phyloP scores from a whole-genome alignment of 2,113 vertebrate species.

The Thamnaconus septentrionalis region DNA sequence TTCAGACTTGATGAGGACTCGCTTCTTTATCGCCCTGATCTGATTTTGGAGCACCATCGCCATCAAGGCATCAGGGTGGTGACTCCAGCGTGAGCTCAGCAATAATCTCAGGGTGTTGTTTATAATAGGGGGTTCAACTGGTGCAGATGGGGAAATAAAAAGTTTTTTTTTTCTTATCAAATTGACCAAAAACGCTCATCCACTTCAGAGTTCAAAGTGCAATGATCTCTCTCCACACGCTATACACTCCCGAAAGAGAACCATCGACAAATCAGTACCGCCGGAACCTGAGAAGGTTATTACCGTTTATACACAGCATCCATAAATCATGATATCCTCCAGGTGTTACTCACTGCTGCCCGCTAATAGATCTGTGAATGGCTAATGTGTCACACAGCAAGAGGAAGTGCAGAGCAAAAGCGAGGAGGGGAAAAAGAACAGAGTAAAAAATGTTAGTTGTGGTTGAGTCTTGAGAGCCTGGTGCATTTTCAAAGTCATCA shows the following conservation, averaged over 20 bases:
- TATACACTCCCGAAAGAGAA: too few species aligned
- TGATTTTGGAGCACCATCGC: slow-evolving; percentile 87
- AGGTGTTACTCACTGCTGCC: background rate
- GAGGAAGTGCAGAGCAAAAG: background rate
- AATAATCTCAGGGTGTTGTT: too few species aligned
- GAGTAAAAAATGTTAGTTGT: background rate
- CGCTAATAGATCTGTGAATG: slow-evolving; percentile 4
- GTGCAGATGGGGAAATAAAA: too few species aligned
- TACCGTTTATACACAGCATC: slow-evolving; percentile 9
- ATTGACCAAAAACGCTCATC: too few species aligned
- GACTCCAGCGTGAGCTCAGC: too few species aligned
- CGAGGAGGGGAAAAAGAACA: background rate
- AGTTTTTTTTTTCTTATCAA: too few species aligned
- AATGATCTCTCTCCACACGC: too few species aligned
- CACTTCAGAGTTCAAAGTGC: too few species aligned
- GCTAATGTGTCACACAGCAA: background rate
- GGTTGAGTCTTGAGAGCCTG: too few species aligned
- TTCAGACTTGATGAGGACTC: slow-evolving; percentile 82
- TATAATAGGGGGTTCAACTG: too few species aligned
- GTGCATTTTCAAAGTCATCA: too few species aligned
- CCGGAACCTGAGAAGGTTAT: background rate
- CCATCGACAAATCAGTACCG: too few species aligned
- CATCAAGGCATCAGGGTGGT: slow-evolving; percentile 73
- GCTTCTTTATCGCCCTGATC: slow-evolving; percentile 87
- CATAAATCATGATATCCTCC: background rate